Percentiles rank a stretch among this genome's conserved stretches.
phyloP scores from a whole-genome alignment of 2,888 invertebrate genomes.

The Lysandra bellargus region DNA sequence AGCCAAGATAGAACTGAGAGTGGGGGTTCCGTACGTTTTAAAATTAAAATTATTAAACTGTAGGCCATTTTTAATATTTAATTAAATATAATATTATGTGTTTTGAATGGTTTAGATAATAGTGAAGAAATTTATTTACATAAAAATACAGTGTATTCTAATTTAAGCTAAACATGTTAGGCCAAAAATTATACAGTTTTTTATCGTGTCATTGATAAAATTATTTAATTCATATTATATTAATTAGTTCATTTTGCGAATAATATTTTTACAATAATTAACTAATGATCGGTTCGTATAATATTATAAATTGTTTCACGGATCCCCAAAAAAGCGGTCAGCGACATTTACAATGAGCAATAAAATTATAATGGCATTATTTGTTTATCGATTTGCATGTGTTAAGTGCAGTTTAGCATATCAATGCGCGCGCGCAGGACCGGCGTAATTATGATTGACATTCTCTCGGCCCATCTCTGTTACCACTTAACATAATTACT shows the following conservation, averaged over 20 bases:
- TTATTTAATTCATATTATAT: no score
- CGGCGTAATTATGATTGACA: constrained; percentile 42
- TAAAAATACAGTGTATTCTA: not conserved
- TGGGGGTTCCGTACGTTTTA: not conserved
- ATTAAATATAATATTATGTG: no score
- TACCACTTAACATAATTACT: constrained; percentile 35
- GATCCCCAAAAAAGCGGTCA: constrained; percentile 56
- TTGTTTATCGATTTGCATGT: constrained; percentile 78
- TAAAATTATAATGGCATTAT: constrained; percentile 74
- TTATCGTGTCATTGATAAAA: not conserved
- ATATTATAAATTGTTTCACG: not conserved
- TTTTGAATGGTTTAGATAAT: no score
- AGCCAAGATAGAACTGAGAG: constrained; percentile 14
- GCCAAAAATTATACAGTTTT: not conserved
- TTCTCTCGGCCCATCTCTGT: constrained; percentile 35
- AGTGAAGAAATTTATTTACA: no score
- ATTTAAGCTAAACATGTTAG: not conserved
- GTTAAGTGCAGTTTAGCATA: constrained; percentile 68
- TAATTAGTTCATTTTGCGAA: not conserved
- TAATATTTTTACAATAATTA: no score
- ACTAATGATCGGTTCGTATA: not conserved
- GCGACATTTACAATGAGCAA: constrained; percentile 65
- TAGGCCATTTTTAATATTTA: not conserved
- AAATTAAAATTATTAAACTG: not conserved
- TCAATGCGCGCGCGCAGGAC: constrained; percentile 57